These are phyloP conservation scores for Drosophila truncata DNA, from an alignment of 1,140 invertebrate species.

Conservation along the genomic window DNA sequence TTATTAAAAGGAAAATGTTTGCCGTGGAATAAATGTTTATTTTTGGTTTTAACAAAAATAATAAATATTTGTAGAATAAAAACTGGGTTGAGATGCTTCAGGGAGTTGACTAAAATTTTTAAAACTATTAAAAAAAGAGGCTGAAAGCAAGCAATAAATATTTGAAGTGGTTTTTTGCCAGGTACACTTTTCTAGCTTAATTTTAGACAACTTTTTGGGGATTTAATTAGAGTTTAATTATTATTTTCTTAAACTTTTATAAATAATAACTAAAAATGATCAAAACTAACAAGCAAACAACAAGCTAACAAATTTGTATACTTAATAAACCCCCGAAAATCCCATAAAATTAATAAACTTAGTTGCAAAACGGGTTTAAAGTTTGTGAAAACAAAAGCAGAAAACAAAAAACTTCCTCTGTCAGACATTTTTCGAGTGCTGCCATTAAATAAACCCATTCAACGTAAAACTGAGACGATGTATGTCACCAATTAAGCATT, in stretches of 20 bases:
- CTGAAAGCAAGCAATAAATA: no score
- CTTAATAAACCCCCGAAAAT: not conserved
- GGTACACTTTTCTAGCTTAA: no score
- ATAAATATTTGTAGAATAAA: not conserved
- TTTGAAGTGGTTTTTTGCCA: no score
- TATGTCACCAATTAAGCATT: constrained; percentile 65
- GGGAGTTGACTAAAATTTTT: not conserved
- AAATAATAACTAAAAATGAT: not conserved
- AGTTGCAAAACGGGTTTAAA: constrained; percentile 1
- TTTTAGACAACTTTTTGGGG: not conserved
- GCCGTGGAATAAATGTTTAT: not conserved
- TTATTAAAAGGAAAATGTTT: not conserved
- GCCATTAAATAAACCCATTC: constrained; percentile 35
- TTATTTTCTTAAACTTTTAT: not conserved
- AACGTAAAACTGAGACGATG: constrained; percentile 13
- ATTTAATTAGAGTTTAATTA: not conserved
- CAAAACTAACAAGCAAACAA: not conserved
- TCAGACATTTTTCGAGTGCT: constrained; percentile 3
- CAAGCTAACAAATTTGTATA: not conserved
- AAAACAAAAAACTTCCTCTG: constrained; percentile 1
- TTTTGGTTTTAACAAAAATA: not conserved
- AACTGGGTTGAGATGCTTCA: not conserved
- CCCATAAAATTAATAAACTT: constrained; percentile 7
- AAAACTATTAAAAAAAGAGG: not conserved
- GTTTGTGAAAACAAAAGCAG: not conserved